These are phyloP conservation scores for Channallabes apus DNA, from an alignment of 2,797 vertebrate genomes.

Conservation along the genomic window DNA sequence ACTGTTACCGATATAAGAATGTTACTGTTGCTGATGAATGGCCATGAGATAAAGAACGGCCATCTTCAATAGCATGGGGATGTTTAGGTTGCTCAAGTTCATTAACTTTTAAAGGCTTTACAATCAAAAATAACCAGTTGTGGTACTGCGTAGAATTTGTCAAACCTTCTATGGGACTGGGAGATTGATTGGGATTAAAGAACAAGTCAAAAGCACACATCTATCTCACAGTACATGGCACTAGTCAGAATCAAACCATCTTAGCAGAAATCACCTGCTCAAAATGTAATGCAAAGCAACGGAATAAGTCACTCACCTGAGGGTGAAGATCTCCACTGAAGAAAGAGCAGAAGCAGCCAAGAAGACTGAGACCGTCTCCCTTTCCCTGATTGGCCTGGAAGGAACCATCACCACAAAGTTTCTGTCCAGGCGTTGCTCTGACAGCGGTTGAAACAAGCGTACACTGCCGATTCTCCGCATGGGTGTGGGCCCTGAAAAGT, in stretches of 20 bases:
- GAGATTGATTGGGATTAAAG: neutral
- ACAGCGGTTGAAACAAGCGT: slow-evolving; percentile 80
- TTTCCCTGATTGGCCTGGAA: slow-evolving; percentile 84
- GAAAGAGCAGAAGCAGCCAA: slow-evolving; percentile 83
- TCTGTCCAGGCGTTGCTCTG: slow-evolving; percentile 82
- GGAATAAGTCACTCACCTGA: slow-evolving; percentile 77
- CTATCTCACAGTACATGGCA: neutral
- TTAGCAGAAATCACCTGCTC: neutral
- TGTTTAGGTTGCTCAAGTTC: neutral
- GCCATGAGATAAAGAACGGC: neutral
- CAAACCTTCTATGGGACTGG: neutral
- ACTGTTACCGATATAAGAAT: neutral
- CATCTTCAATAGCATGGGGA: neutral
- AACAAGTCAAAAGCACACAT: neutral
- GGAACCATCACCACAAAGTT: slow-evolving; percentile 87
- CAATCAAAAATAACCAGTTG: neutral
- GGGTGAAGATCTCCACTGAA: slow-evolving; percentile 85
- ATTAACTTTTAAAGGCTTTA: neutral
- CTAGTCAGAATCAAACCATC: neutral
- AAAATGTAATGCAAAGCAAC: slow-evolving; percentile 1
- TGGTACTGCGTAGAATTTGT: neutral
- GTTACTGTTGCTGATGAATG: too few species aligned
- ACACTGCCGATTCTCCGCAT: slow-evolving; percentile 87
- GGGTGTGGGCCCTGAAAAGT: slow-evolving; percentile 75
- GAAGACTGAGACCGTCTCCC: slow-evolving; percentile 82